phyloP scores from a whole-genome alignment of 2,888 invertebrate genomes.

The Napeogenes sylphis region DNA sequence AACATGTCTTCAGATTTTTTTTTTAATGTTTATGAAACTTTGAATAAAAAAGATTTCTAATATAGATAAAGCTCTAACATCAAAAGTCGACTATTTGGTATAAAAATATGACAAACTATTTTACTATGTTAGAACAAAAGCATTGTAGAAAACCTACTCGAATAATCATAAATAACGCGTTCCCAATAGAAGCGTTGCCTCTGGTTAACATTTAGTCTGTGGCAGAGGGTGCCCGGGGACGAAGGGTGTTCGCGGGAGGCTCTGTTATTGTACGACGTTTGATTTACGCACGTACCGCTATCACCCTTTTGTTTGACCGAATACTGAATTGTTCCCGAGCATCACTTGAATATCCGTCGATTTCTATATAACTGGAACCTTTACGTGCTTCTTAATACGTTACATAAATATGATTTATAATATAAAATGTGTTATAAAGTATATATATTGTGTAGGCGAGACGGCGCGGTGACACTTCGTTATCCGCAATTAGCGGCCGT shows the following conservation, averaged over 20 bases:
- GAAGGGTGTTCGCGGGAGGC: constrained; percentile 58
- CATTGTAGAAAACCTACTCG: not conserved
- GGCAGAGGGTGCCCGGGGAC: constrained; percentile 37
- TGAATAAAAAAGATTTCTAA: no score
- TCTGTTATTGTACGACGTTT: constrained; percentile 76
- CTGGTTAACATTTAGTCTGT: constrained; percentile 4
- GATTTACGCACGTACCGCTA: constrained; percentile 77
- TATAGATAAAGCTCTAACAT: not conserved
- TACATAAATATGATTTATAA: no score
- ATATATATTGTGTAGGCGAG: constrained; percentile 15
- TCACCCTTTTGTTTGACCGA: constrained; percentile 75
- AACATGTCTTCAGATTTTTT: no score
- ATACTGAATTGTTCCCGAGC: constrained; percentile 68
- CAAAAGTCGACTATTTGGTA: not conserved
- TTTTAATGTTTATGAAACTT: no score
- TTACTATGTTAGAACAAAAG: constrained; percentile 4
- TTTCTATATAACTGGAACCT: not conserved
- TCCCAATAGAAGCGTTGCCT: constrained; percentile 3
- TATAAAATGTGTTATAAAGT: constrained; percentile 15
- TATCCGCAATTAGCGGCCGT: constrained; percentile 71
- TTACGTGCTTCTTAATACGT: no score
- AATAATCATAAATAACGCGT: constrained; percentile 6
- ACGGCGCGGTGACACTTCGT: constrained; percentile 43
- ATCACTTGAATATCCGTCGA: constrained; percentile 40
- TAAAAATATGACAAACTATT: not conserved